Evolutionary conservation across 2,113 vertebrate species (phyloP), one percentile per base, ranked within the genome.

Genomic region (Danio rerio): DNA sequence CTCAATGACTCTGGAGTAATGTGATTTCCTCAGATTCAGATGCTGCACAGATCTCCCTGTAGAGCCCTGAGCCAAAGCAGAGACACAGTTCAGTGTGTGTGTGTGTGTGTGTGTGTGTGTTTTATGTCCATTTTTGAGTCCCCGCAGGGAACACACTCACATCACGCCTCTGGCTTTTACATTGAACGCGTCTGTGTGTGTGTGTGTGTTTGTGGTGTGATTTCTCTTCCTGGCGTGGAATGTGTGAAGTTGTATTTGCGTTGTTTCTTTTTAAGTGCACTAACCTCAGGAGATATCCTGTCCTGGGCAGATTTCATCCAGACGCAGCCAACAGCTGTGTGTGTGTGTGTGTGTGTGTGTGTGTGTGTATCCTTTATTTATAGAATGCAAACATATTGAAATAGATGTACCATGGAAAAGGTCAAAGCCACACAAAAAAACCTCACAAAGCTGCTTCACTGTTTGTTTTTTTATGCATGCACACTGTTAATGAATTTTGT

Each of bases 21-120:
- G 45, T 76, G 62, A 83, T 78, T 69, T 78, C 42, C 49, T 47
- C 49, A 49, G 81, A 77, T 62, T 59, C 71, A 71, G 49, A 83
- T 81, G 63, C 40, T 75, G 73, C 52, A 55, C 5, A 80, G 18
- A 45, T 4, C 31, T 86, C 84, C 56, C 78, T n/a, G 15, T 65
- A 21, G 72, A 83, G 56, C 43, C 49, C 45, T 83, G 47, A 76
- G 58, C 42, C n/a, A 31, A 71, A 83, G 73, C 77, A 83, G 50
- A 81, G 55, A 61, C 55, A 65, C 53, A 81, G 76, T 49, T 69
- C 52, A 20, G 43, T 49, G n/a, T 63, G 45, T 69, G 12, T 20
- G 45, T 69, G 12, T 20, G 45, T 69, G 12, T 20, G 43, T 49
- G n/a, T 63, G 43, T 49, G n/a, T 63, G 45, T 69, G 12, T 20